A percentile compares a stretch with the other conserved stretches of the same genome.
Conservation (phyloP, 2,888 invertebrate genomes). For the Oxyscelio sp. region DNA sequence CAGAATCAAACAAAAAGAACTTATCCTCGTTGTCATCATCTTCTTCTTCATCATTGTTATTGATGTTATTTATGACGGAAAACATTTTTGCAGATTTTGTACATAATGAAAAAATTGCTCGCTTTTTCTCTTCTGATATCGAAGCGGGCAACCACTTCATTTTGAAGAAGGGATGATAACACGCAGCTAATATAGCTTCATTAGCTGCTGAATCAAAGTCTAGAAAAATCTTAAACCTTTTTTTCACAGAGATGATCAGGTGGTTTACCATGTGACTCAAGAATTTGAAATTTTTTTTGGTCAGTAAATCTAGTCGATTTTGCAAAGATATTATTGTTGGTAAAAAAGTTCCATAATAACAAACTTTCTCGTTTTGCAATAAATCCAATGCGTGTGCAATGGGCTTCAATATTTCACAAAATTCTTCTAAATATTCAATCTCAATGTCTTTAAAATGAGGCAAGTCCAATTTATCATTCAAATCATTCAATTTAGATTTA, state of each 20-base stretch:
- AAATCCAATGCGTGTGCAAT: background rate
- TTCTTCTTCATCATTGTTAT: too few species aligned
- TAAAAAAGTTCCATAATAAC: conserved; percentile 6
- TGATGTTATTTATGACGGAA: too few species aligned
- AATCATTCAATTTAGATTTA: background rate
- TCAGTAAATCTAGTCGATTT: background rate
- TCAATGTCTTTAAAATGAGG: conserved; percentile 13
- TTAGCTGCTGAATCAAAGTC: conserved; percentile 2
- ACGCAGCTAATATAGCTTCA: conserved; percentile 22
- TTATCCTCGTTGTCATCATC: too few species aligned
- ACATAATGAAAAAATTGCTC: too few species aligned
- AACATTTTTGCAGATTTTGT: too few species aligned
- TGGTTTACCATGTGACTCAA: background rate
- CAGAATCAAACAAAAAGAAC: too few species aligned
- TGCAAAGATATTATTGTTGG: conserved; percentile 2
- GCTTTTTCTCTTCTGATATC: too few species aligned
- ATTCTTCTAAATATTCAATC: conserved; percentile 19
- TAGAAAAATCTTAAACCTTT: conserved; percentile 3
- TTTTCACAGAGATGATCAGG: background rate
- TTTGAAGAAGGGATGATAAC: conserved; percentile 10
- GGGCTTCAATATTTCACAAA: background rate
- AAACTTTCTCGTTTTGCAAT: conserved; percentile 6
- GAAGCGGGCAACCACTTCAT: conserved; percentile 17
- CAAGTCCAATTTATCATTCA: conserved; percentile 3
- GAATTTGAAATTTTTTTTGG: background rate